phyloP scores from a whole-genome alignment of 2,888 invertebrate genomes.

The Synergus laeviventris region DNA sequence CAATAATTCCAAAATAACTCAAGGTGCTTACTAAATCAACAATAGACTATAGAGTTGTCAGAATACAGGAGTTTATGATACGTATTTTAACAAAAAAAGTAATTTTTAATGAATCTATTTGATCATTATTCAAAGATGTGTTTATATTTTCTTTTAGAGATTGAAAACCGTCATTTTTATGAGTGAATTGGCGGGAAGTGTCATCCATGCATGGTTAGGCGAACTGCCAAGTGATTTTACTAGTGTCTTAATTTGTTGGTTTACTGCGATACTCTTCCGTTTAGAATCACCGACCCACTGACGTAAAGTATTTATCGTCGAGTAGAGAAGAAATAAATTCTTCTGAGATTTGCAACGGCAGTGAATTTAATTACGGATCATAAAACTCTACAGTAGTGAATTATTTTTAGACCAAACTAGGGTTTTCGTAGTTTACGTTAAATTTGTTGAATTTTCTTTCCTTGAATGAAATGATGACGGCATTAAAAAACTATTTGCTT shows the following conservation, averaged over 20 bases:
- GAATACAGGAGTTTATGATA: no score
- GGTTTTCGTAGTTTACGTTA: no score
- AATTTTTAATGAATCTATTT: not conserved
- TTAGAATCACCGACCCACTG: not conserved
- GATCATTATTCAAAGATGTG: not conserved
- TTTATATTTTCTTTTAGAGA: not conserved
- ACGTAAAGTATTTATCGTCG: not conserved
- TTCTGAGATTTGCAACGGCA: not conserved
- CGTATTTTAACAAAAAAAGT: not conserved
- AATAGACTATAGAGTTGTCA: no score
- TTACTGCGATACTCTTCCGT: not conserved
- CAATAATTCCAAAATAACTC: not conserved
- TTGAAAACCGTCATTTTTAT: no score
- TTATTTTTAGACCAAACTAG: not conserved
- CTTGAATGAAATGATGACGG: no score
- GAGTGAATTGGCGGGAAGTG: not conserved
- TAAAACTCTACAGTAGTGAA: no score
- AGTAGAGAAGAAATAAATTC: not conserved
- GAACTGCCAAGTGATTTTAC: not conserved
- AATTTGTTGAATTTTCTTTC: no score
- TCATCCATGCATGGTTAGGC: not conserved
- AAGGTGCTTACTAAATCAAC: not conserved
- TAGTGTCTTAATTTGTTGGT: not conserved
- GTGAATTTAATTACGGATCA: not conserved
- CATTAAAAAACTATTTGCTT: no score